These are phyloP conservation scores for Philonicus albiceps DNA, from an alignment of 2,888 invertebrate genomes.

Conservation along the genomic window DNA sequence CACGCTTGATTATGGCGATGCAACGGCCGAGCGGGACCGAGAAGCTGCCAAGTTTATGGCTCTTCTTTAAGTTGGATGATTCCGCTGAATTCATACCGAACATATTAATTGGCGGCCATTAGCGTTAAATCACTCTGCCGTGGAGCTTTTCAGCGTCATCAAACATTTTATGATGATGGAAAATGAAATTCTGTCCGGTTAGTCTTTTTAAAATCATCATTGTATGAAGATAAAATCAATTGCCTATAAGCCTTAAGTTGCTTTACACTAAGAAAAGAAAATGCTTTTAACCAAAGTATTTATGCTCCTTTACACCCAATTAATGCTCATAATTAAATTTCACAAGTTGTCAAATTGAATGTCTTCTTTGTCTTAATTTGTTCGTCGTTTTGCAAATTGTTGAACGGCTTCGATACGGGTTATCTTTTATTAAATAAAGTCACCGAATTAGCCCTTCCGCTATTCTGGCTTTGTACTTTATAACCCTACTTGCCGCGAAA, in stretches of 20 bases:
- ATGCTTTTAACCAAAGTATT: no score
- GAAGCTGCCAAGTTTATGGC: not conserved
- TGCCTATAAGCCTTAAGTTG: not conserved
- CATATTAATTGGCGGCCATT: constrained; percentile 11
- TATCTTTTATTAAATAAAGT: no score
- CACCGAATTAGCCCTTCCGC: no score
- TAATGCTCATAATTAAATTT: no score
- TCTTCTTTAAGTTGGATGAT: not conserved
- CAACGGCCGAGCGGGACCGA: not conserved
- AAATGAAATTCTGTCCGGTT: no score
- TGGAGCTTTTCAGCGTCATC: not conserved
- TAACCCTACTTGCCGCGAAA: no score
- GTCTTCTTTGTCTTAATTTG: no score
- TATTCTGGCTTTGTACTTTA: no score
- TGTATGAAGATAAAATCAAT: not conserved
- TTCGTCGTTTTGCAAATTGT: no score
- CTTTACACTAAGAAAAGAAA: not conserved
- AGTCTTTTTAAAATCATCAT: not conserved
- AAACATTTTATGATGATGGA: not conserved
- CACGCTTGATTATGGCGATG: constrained; percentile 11
- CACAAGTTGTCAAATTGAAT: no score
- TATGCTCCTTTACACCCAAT: no score
- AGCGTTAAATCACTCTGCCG: not conserved
- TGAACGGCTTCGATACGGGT: no score
- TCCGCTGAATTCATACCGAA: not conserved